These are phyloP conservation scores for Pyrgilauda ruficollis DNA, from an alignment of 2,113 vertebrate genomes.

Conservation along the genomic window DNA sequence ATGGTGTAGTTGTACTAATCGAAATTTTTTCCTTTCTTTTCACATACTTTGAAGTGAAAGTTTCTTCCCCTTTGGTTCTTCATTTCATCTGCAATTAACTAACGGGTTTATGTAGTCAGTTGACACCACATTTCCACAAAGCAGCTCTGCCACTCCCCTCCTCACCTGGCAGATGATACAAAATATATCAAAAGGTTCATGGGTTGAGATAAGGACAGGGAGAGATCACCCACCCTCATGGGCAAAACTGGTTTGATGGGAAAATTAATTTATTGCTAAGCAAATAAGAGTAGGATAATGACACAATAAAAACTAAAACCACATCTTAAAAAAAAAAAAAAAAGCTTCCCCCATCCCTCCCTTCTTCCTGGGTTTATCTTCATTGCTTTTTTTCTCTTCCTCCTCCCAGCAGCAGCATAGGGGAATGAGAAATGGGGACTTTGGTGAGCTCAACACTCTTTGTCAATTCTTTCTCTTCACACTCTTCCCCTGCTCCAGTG, in stretches of 20 bases:
- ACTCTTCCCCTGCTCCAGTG: not conserved
- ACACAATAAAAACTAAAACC: not conserved
- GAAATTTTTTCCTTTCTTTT: not conserved
- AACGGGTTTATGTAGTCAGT: not conserved
- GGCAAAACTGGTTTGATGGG: not conserved
- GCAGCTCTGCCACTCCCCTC: fast-evolving
- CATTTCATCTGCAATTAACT: not conserved
- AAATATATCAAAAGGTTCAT: not conserved
- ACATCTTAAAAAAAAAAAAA: not conserved
- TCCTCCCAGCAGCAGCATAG: fast-evolving
- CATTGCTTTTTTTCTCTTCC: not conserved
- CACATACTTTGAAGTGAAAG: not conserved
- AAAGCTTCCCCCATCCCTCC: fast-evolving
- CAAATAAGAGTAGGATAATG: not conserved
- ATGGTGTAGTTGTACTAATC: fast-evolving
- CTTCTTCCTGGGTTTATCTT: not conserved
- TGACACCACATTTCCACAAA: not conserved
- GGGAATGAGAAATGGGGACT: fast-evolving
- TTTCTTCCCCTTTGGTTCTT: not conserved
- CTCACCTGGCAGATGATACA: not conserved
- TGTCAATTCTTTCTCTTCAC: not conserved
- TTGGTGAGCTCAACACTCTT: not conserved
- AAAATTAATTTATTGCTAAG: not conserved
- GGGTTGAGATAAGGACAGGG: not conserved
- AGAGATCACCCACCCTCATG: not conserved